Evolutionary conservation across 1,140 invertebrate species (phyloP).

Genomic region (Mya arenaria): DNA sequence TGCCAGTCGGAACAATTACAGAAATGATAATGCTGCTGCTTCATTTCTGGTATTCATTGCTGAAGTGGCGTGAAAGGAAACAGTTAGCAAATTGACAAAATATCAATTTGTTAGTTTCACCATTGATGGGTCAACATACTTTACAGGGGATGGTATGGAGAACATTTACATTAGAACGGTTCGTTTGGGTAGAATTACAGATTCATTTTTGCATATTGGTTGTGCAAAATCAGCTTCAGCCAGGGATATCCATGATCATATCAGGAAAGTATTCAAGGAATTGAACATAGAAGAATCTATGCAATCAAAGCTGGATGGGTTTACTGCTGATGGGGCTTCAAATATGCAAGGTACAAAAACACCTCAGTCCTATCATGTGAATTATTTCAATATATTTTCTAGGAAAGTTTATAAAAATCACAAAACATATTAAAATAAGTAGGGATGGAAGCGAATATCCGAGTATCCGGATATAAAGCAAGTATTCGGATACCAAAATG

Average conservation of each 20-base stretch:
- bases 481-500: no score
- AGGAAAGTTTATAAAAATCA: not conserved
- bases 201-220: constrained; percentile 43
- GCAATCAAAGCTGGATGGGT: not conserved
- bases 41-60: constrained; percentile 33
- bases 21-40: constrained; percentile 41
- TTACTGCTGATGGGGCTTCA: constrained; percentile 23
- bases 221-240: constrained; percentile 19
- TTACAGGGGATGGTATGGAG: constrained; percentile 52
- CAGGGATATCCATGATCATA: not conserved
- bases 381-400: not conserved
- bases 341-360: constrained; percentile 19
- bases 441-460: no score
- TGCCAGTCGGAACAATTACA: constrained; percentile 24
- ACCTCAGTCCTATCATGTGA: no score
- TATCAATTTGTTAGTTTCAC: constrained; percentile 22
- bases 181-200: constrained; percentile 5
- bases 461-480: no score
- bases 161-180: constrained; percentile 33
- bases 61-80: not conserved
- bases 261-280: constrained; percentile 7
- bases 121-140: constrained; percentile 49
- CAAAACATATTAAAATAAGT: not conserved
- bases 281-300: not conserved
- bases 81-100: not conserved